Evolutionary conservation across 2,888 invertebrate genomes (phyloP).

Genomic region (Punctoribates punctum): DNA sequence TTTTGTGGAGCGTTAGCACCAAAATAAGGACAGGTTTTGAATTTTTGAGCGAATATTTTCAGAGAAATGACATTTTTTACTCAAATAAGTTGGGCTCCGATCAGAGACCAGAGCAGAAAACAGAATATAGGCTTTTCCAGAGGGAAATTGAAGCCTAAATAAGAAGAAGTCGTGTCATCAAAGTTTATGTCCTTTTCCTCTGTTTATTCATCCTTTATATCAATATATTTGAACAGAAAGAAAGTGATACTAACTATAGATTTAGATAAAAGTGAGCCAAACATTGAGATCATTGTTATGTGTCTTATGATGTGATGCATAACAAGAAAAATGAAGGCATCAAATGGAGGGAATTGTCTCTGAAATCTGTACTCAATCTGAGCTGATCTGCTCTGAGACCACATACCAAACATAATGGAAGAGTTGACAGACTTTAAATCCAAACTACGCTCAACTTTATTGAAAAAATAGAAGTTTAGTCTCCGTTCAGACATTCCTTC

Average conservation of each 20-base stretch:
- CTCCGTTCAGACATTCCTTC: neutral
- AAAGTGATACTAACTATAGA: conserved; percentile 30
- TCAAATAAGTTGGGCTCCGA: neutral
- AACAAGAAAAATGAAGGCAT: conserved; percentile 34
- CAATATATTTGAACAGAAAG: conserved; percentile 22
- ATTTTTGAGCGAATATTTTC: neutral
- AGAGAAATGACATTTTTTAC: conserved; percentile 4
- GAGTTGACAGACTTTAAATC: conserved; percentile 28
- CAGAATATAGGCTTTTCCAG: neutral
- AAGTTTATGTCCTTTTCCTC: conserved; percentile 31
- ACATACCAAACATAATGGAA: conserved; percentile 14
- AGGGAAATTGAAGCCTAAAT: conserved; percentile 28
- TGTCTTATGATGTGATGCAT: conserved; percentile 22
- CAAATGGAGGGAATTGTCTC: neutral
- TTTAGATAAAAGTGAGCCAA: neutral
- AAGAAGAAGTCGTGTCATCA: conserved; percentile 32
- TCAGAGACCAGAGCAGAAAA: neutral
- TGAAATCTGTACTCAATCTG: neutral
- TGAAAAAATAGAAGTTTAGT: neutral
- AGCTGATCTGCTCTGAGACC: conserved; percentile 6
- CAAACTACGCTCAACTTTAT: neutral
- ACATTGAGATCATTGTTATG: neutral
- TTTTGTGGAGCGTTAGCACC: neutral
- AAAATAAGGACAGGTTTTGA: neutral
- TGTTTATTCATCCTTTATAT: conserved; percentile 33